Evolutionary conservation across 2,797 vertebrate species (phyloP).

Genomic region (Eulemur albifrons): DNA sequence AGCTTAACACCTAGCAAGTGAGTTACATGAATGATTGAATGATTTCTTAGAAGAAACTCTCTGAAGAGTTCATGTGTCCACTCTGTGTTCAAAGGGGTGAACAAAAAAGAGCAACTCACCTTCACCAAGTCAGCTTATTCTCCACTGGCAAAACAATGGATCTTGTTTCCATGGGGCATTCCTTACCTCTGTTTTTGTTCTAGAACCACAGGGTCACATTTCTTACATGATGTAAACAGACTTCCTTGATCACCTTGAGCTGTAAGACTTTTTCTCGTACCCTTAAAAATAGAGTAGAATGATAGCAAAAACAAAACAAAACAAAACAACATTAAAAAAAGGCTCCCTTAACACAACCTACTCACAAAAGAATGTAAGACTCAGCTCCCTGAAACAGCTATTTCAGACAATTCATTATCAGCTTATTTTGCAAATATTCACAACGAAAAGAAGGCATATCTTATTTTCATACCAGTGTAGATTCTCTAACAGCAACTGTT

Average conservation of each 20-base stretch:
- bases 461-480: background rate
- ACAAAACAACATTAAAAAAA: background rate
- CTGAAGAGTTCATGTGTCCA: background rate
- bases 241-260: background rate
- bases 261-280: background rate
- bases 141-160: background rate
- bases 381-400: background rate
- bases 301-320: background rate
- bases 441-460: background rate
- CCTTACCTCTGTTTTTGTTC: background rate
- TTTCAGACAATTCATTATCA: background rate
- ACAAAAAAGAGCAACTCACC: background rate
- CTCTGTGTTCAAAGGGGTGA: background rate
- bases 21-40: background rate
- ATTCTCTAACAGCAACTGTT: background rate
- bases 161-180: background rate
- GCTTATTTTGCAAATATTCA: conserved; percentile 37
- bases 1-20: background rate
- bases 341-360: background rate
- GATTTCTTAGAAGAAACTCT: background rate
- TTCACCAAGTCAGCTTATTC: background rate
- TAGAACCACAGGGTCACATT: background rate
- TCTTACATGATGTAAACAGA: background rate
- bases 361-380: background rate
- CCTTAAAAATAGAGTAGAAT: background rate